Evolutionary conservation across 2,113 vertebrate species (phyloP).

Genomic region (Alethe castanea): DNA sequence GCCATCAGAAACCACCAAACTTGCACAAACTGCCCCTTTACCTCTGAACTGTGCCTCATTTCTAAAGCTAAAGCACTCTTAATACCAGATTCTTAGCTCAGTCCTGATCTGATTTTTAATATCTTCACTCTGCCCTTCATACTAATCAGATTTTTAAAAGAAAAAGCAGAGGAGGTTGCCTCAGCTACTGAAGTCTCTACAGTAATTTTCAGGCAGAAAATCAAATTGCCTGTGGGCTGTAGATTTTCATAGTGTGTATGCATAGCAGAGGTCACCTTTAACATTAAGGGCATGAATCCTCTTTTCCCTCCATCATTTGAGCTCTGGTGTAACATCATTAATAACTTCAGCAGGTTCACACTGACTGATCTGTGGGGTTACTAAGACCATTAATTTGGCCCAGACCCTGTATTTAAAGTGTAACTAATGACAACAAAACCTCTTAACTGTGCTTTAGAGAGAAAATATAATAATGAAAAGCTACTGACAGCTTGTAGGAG

Average conservation of each 20-base stretch:
- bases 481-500: background rate
- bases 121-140: background rate
- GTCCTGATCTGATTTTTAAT: constrained; percentile 25
- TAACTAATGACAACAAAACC: constrained; percentile 42
- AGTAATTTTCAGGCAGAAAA: constrained; percentile 58
- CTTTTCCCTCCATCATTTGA: constrained; percentile 2
- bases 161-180: background rate
- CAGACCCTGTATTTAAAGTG: constrained; percentile 32
- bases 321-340: background rate
- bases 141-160: background rate
- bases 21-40: background rate
- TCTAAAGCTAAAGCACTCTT: constrained; percentile 15
- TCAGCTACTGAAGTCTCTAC: background rate
- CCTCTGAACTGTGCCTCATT: background rate
- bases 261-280: constrained; percentile 44
- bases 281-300: constrained; percentile 21
- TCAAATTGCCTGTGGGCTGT: constrained; percentile 25
- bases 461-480: constrained; percentile 15
- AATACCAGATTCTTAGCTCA: background rate
- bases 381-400: constrained; percentile 14
- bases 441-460: constrained; percentile 29
- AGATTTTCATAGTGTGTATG: constrained; percentile 14
- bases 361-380: constrained; percentile 16
- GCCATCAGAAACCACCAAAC: constrained; percentile 17
- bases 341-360: constrained; percentile 22